These are phyloP conservation scores for Heteromurus nitidus DNA, from an alignment of 2,888 invertebrate species.

Conservation along the genomic window DNA sequence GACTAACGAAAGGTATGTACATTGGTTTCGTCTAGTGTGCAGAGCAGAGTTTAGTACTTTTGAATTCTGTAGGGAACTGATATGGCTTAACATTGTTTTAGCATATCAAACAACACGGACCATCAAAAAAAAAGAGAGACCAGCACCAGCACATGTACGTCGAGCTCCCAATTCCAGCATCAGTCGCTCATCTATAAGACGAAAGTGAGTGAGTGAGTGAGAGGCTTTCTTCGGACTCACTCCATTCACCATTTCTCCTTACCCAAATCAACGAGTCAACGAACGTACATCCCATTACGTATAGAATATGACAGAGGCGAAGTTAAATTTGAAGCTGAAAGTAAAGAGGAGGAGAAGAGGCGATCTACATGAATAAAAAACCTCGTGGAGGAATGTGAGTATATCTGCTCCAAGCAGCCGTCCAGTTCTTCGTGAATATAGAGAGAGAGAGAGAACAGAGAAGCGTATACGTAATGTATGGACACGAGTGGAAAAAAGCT, in stretches of 20 bases:
- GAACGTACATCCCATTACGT: constrained; percentile 58
- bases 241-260: constrained; percentile 15
- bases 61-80: constrained; percentile 56
- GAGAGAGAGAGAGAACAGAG: not conserved
- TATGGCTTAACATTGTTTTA: constrained; percentile 57
- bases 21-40: not conserved
- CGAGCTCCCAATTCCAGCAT: too few species aligned
- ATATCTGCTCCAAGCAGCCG: too few species aligned
- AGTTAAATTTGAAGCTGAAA: constrained; percentile 44
- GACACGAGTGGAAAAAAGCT: constrained; percentile 47
- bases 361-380: not conserved
- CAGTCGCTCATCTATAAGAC: too few species aligned
- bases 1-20: not conserved
- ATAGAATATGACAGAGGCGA: constrained; percentile 51
- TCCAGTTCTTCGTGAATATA: constrained; percentile 7
- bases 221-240: not conserved
- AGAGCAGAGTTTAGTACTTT: too few species aligned
- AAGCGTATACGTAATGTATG: too few species aligned
- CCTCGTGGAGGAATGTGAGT: not conserved
- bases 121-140: not conserved
- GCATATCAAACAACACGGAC: constrained; percentile 55
- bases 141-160: constrained; percentile 10
- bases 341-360: not conserved
- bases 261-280: constrained; percentile 58
- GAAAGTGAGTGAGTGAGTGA: not conserved